phyloP scores from a whole-genome alignment of 2,888 invertebrate genomes.

The Drosophila merina region DNA sequence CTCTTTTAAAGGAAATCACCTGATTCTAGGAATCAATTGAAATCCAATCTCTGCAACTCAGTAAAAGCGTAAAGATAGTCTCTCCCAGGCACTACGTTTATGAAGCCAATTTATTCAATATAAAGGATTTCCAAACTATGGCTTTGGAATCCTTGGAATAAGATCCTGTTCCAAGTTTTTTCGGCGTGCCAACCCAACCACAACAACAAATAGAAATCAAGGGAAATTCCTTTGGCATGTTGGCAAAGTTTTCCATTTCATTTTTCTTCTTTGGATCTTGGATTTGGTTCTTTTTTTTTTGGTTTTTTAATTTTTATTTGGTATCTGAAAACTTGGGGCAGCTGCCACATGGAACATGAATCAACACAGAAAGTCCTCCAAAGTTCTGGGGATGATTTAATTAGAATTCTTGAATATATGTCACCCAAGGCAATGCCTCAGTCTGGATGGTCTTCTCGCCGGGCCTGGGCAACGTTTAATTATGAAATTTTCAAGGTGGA shows the following conservation, averaged over 20 bases:
- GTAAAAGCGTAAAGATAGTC: too few relatives aligned
- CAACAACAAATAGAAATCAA: conserved; percentile 64
- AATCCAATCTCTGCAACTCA: too few relatives aligned
- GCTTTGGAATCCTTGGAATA: background rate
- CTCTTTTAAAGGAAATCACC: too few relatives aligned
- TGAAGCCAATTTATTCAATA: background rate
- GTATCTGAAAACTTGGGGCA: conserved; percentile 51
- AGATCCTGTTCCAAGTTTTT: background rate
- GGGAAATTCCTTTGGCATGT: conserved; percentile 62
- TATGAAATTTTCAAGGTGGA: conserved; percentile 75
- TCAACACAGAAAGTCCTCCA: conserved; percentile 74
- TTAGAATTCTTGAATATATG: conserved; percentile 78
- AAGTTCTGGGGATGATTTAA: conserved; percentile 76
- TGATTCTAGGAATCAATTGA: too few relatives aligned
- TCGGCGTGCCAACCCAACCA: background rate
- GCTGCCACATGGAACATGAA: conserved; percentile 73
- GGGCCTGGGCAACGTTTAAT: conserved; percentile 62
- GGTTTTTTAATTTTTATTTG: conserved; percentile 9
- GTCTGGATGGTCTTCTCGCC: conserved; percentile 21
- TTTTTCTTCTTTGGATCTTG: conserved; percentile 10
- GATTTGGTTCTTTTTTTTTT: conserved; percentile 1
- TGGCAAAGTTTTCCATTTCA: conserved; percentile 49
- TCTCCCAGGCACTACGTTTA: background rate
- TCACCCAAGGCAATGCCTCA: conserved; percentile 41
- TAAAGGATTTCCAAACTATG: background rate